These are phyloP conservation scores for Coregonus ussuriensis DNA, from an alignment of 2,797 vertebrate species.

Conservation along the genomic window DNA sequence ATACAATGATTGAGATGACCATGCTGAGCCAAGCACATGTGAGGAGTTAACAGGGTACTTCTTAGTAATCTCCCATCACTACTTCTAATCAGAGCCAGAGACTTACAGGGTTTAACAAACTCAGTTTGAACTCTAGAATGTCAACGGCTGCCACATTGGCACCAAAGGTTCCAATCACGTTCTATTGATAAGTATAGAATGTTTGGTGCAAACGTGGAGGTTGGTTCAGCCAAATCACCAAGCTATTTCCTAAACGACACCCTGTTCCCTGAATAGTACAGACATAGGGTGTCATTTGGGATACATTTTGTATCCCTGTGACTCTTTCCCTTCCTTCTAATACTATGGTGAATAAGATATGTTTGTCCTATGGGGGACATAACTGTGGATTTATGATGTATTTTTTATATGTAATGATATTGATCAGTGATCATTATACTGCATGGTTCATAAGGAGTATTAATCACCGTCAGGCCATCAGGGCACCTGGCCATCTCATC, in stretches of 20 bases:
- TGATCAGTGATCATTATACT: slow-evolving; percentile 46
- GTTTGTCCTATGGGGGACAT: slow-evolving; percentile 21
- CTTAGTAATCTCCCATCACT: neutral
- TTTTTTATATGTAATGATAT: slow-evolving; percentile 57
- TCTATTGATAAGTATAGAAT: slow-evolving; percentile 13
- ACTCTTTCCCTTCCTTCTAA: slow-evolving; percentile 24
- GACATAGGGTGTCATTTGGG: neutral
- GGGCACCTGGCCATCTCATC: slow-evolving; percentile 37
- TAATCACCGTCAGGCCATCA: slow-evolving; percentile 23
- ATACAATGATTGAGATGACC: neutral
- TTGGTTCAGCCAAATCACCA: neutral
- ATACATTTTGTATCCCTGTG: neutral
- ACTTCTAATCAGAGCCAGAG: neutral
- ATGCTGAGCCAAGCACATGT: neutral
- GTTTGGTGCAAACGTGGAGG: neutral
- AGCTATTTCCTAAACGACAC: neutral
- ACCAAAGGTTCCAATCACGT: slow-evolving; percentile 56
- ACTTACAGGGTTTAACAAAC: neutral
- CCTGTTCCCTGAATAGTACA: neutral
- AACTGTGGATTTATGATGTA: slow-evolving; percentile 67
- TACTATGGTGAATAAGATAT: slow-evolving; percentile 28
- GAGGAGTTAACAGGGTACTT: neutral
- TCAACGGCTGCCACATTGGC: slow-evolving; percentile 37
- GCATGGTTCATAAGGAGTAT: slow-evolving; percentile 30
- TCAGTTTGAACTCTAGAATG: neutral